Base-by-base conservation (phyloP, 2,888 invertebrate genomes). In the Agrypnus murinus region DNA sequence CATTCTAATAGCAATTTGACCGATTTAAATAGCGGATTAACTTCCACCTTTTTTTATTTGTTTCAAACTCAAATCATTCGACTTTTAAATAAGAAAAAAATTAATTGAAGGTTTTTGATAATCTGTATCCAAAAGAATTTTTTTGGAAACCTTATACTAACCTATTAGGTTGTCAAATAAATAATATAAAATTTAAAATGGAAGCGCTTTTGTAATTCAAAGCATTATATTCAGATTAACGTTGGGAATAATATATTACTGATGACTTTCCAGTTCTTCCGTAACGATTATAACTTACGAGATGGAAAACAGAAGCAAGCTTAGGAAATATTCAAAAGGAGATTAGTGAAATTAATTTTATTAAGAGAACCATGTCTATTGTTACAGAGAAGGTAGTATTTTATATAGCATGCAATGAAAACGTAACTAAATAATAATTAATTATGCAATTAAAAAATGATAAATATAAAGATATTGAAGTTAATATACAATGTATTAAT, bases 161-260 rank as follows among this genome's bases (percentile, higher is more conserved):
- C 14, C 34, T 25, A 53, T 32, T 32, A 36, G 14, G 4, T 34
- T 14, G 34, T 53, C 48, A 48, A 17, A 57, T 34, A 57, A 57
- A 57, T 55, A 36, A 57, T 36, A 57, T 38, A 17, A 38, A 57
- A 36, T 57, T 57, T 57, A 57, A 45, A 25, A 32, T 55, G 15
- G 55, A 55, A 55, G 36, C 9, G n/a, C n/a, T 17, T 36, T 32
- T 17, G 55, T 25, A 25, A 3, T 25, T 25, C 25, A 46, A 38
- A 40, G 25, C 25, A 59, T n/a, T 40, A 19, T 31, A 25, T n/a
- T 59, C 19, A 31, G 38, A 25, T 59, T 59, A 25, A 59, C 40
- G 31, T 31, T 43, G 25, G 6, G 25, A 59, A 50, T 50, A 40
- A 58, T 57, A 17, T 25, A 38, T 38, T 58, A 15, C 3, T 25